Base-by-base conservation (phyloP, 2,113 vertebrate genomes). In the Sciurus niger region DNA sequence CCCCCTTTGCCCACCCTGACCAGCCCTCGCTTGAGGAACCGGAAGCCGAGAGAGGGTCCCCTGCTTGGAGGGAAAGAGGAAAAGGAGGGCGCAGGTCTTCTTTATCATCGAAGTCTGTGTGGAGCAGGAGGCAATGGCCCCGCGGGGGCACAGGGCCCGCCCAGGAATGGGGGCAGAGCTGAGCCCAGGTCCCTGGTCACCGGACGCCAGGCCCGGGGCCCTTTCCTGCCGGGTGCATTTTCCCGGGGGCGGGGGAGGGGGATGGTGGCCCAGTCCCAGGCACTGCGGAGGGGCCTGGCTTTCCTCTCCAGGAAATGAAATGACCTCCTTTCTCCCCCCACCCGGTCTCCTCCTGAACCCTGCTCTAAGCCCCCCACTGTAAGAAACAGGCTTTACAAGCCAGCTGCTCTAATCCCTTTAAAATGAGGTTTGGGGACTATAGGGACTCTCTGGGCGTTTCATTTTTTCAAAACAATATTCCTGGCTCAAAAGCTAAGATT, bases 261-360 rank as follows among this genome's bases (percentile, higher is more conserved):
- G 72, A 91, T 40, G 40, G 6, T 3, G 74, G 84, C 90, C 70
- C 28, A 68, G 97, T 89, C 85, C 82, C 89, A 97, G 94, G 85
- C 6, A 70, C 93, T 79, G 0, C 1, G 93, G 94, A 95, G 93
- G 72, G 97, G 97, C 97, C 84, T 82, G 98, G 87, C 96, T 97
- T 97, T 97, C 98, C 98, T 98, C 96, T 91, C 97, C 98, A 99
- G 98, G 98, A 99, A 99, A 99, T 98, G 95, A 98, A 98, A 43
- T 93, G 97, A 97, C 97, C 98, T 94, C 80, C 87, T 80, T 96
- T 95, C 90, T 97, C 96, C 97, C 96, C 97, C 95, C 86, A 95
- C 70, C 92, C 95, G 93, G 97, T 93, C 97, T 98, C 97, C 97
- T 98, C 98, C 92, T 97, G 96, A 97, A 96, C 70, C 94, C 80